Evolutionary conservation across 2,113 vertebrate species (phyloP), one percentile per base, ranked within the genome.

Genomic region (Osmerus mordax): DNA sequence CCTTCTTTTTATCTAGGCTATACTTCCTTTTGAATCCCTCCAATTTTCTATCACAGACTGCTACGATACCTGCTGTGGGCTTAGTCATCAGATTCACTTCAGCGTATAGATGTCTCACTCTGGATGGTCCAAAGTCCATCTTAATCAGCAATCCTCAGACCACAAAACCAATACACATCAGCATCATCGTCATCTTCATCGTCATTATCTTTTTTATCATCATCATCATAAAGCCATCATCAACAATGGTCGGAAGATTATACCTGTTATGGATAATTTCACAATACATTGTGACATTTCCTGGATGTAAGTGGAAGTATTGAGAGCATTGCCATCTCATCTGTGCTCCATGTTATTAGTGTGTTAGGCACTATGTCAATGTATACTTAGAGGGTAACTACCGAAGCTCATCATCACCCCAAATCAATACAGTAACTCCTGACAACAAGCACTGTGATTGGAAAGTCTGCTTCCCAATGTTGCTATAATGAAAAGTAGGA

Each of bases 21-120:
- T 82, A 83, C 67, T 80, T 68, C 66, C 67, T 84, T 83, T 83
- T 84, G 81, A 81, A 53, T 72, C 71, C 66, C 36, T 2, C 1
- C 58, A 65, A 63, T 73, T 70, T 63, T 21, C 23, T 67, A 32
- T 4, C 29, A 32, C 29, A 28, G 15, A 29, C 62, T 64, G 13
- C 8, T 28, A 15, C 54, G 52, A 65, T 65, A 80, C 69, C 82
- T 32, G 72, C 81, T 71, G 72, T 51, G 74, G 72, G 64, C 69
- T 84, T 41, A 16, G 60, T 28, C 81, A 84, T 76, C 71, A 78
- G 77, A 75, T 84, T 86, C 75, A 59, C 75, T 80, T 73, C 58
- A 80, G 79, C 78, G 61, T 67, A 70, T 32, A 81, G 79, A 86
- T 70, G 32, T 73, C 74, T 89, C 76, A 73, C 71, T 86, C 72